Conservation (phyloP, 2,888 invertebrate species). For the Entomobrya proxima region DNA sequence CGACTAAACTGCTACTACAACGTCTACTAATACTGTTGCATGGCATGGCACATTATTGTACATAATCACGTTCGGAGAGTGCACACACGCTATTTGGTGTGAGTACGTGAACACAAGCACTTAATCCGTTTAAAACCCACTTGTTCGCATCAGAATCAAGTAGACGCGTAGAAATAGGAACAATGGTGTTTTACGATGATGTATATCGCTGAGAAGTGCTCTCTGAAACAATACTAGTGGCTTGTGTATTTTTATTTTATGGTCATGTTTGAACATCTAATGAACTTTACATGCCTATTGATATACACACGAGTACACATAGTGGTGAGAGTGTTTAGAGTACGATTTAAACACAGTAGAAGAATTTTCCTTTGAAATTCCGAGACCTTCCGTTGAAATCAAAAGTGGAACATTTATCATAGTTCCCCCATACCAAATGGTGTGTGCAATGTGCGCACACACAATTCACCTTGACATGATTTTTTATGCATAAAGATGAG, state of each 20-base stretch:
- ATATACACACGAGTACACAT: too few relatives aligned
- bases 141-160: not conserved
- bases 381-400: constrained; percentile 25
- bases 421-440: too few relatives aligned
- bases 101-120: not conserved
- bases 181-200: constrained; percentile 12
- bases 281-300: too few relatives aligned
- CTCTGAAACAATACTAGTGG: not conserved
- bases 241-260: not conserved
- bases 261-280: constrained; percentile 1
- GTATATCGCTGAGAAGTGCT: constrained; percentile 27
- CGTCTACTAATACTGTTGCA: not conserved
- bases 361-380: too few relatives aligned
- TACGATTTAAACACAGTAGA: too few relatives aligned
- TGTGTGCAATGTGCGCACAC: not conserved
- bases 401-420: constrained; percentile 15
- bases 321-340: too few relatives aligned
- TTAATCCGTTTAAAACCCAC: not conserved
- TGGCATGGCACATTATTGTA: not conserved
- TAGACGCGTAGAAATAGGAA: not conserved
- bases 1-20: not conserved
- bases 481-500: not conserved
- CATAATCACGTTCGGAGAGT: constrained; percentile 21
- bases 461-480: constrained; percentile 16
- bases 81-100: too few relatives aligned